Evolutionary conservation across 2,113 vertebrate species (phyloP), one percentile per base, ranked within the genome.

Genomic region (Nannospalax galili): DNA sequence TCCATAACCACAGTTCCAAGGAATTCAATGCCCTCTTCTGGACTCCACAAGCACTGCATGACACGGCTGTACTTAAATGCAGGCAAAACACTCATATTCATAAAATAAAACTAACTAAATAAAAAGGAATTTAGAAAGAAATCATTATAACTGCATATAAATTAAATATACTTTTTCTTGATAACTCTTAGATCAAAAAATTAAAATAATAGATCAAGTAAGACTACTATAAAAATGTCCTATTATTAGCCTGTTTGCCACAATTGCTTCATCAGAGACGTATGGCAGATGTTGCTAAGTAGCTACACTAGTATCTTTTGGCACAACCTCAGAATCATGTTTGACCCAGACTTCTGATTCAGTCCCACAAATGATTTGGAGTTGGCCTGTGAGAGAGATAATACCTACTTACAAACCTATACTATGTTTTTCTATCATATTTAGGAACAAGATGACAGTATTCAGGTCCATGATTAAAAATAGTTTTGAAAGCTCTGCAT

Each of bases 121-220:
- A 52, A 52, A 52, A 52, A 52, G 11, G 11, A n/a, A n/a, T n/a
- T n/a, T 52, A 52, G 48, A 52, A 77, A 62, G 70, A 75, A 19
- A 16, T n/a, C n/a, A 58, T 77, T 82, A 24, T 86, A 92, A 81
- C 12, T 90, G 9, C 16, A 35, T 89, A 58, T 58, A 81, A 84
- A 60, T 91, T 64, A n/a, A n/a, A n/a, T n/a, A 88, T 40, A 58
- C 19, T 92, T 89, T n/a, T 86, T 73, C 69, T 93, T 32, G 69
- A n/a, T 92, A 89, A 72, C 3, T 86, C 45, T n/a, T 81, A 67
- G n/a, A 20, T n/a, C 84, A 85, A 75, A 79, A 75, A 92, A 75
- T 80, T 37, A 94, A n/a, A n/a, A 69, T n/a, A n/a, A n/a, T 81
- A 90, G 37, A 52, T 88, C 58, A 84, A 82, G 1, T 70, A 77